Percentiles rank a stretch among this genome's conserved stretches.
Conservation (phyloP, 2,888 invertebrate species). For the Stegana nigrithorax region DNA sequence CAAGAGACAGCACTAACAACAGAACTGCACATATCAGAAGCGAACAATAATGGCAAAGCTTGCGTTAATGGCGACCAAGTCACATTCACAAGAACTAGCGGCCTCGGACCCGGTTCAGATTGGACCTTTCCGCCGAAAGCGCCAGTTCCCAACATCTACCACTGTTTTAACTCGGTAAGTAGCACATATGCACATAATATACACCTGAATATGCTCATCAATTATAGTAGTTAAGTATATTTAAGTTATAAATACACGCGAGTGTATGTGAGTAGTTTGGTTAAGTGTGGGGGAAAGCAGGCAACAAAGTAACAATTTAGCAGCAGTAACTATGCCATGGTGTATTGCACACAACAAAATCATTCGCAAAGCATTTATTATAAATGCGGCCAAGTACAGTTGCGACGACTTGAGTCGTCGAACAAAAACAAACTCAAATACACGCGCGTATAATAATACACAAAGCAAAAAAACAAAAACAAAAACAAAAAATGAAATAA, state of each 20-base stretch:
- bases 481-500: neutral
- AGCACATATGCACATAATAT: conserved; percentile 11
- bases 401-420: neutral
- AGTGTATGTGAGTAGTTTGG: neutral
- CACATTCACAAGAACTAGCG: conserved; percentile 48
- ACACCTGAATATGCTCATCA: neutral
- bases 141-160: conserved; percentile 78
- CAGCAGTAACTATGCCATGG: too few relatives aligned
- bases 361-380: neutral
- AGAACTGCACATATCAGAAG: conserved; percentile 35
- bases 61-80: conserved; percentile 36
- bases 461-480: neutral
- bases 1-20: conserved; percentile 47
- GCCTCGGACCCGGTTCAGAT: conserved; percentile 64
- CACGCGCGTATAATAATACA: neutral
- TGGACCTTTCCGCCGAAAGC: conserved; percentile 88
- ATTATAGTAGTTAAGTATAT: conserved; percentile 6
- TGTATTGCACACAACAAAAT: too few relatives aligned
- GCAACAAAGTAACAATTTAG: neutral
- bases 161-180: conserved; percentile 79
- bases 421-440: neutral
- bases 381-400: neutral
- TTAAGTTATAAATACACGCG: neutral
- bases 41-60: conserved; percentile 35
- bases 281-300: neutral